Evolutionary conservation across 2,113 vertebrate species (phyloP).

Genomic region (Ornithorhynchus anatinus): DNA sequence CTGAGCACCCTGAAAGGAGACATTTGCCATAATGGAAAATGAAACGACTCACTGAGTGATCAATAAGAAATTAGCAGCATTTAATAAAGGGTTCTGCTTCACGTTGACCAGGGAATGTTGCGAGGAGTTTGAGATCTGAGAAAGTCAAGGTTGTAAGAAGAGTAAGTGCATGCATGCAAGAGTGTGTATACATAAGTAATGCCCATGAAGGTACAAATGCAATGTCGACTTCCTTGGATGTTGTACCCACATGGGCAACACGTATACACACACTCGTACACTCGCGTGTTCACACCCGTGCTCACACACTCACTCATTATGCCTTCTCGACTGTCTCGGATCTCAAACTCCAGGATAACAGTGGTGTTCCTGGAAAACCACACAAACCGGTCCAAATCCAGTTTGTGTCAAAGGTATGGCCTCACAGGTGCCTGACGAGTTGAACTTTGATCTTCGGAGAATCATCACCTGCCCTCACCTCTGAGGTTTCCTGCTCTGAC

Average conservation of each 20-base stretch:
- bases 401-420: too few relatives aligned
- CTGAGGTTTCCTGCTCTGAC: neutral
- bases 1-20: conserved; percentile 66
- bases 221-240: too few relatives aligned
- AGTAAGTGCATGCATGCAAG: neutral
- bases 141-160: conserved; percentile 12
- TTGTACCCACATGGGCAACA: too few relatives aligned
- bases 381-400: too few relatives aligned
- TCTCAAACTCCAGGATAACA: too few relatives aligned
- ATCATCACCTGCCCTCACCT: neutral
- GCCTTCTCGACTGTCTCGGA: too few relatives aligned
- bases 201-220: too few relatives aligned
- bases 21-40: conserved; percentile 70
- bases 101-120: conserved; percentile 47
- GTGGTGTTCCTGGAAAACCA: too few relatives aligned
- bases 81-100: conserved; percentile 72
- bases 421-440: neutral
- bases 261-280: too few relatives aligned
- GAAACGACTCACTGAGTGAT: conserved; percentile 73
- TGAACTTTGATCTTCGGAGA: conserved; percentile 30
- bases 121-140: conserved; percentile 34
- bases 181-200: neutral
- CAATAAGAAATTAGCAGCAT: conserved; percentile 76
- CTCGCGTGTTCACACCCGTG: too few relatives aligned
- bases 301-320: too few relatives aligned